Evolutionary conservation across 2,888 invertebrate genomes (phyloP), one percentile per base, ranked within the genome.

Genomic region (Lasioglossum malachurum): DNA sequence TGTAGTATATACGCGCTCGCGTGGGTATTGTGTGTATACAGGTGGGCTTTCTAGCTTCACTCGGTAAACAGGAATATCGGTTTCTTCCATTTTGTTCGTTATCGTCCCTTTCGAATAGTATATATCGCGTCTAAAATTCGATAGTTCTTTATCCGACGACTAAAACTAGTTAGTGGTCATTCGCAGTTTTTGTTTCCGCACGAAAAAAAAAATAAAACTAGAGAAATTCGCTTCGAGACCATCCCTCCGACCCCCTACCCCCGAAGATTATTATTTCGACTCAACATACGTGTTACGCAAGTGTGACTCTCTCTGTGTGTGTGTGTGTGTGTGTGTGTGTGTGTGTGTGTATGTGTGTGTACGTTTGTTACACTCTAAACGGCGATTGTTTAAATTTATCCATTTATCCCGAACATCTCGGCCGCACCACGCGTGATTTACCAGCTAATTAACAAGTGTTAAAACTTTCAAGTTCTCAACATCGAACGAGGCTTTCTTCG

Each of bases 381-480:
- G 86, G 82, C 83, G 78, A 87, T 79, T 75, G 75, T 74, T 78
- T 64, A 81, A 72, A 67, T 82, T 87, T 75, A 76, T 76, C 87
- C 87, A 79, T 35, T 69, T 71, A 79, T 57, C 57, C 12, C 57
- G 12, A 57, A n/a, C 57, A 57, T 57, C 57, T 57, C n/a, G 71
- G 78, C 84, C 80, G 88, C 89, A 81, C 79, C 72, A 86, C 88
- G 79, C 86, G 41, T 14, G 41, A 78, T 87, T 83, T 64, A 91
- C 90, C 81, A 91, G 91, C 91, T 91, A 91, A 91, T 90, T 91
- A 95, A 95, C 95, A 95, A 93, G 93, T 93, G 92, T 95, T 94
- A 94, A 94, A 95, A 95, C 94, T 95, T 94, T 95, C 93, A 93
- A 94, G 93, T 94, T 95, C 93, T 95, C 93, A 95, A 95, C 95